These are phyloP conservation scores for Hydra vulgaris DNA, from an alignment of 30 jellyfish, hydroid and myxozoan genomes.

Conservation along the genomic window DNA sequence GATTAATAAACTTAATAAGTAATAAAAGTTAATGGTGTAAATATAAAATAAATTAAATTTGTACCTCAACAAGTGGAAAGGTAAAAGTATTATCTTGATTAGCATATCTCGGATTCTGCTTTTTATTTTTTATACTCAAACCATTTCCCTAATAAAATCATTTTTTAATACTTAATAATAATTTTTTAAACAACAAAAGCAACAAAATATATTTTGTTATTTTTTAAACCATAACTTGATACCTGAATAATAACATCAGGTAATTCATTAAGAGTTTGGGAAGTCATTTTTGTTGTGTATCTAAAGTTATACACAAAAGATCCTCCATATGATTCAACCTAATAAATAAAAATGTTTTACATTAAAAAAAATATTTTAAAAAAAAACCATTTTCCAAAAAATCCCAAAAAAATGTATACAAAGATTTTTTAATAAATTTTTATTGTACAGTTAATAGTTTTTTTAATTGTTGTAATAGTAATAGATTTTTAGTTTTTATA, in stretches of 20 bases:
- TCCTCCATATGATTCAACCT: conserved; percentile 49
- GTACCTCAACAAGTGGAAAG: background rate
- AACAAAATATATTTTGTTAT: background rate
- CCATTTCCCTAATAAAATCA: conserved; percentile 8
- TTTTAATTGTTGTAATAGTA: too few species aligned
- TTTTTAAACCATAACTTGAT: background rate
- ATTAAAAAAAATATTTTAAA: background rate
- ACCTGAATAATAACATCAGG: conserved; percentile 34
- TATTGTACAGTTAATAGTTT: too few species aligned
- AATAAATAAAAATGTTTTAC: background rate
- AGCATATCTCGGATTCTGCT: background rate
- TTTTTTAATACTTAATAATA: too few species aligned
- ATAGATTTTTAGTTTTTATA: too few species aligned
- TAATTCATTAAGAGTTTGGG: conserved; percentile 27
- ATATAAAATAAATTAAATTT: too few species aligned
- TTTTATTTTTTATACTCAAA: conserved; percentile 4
- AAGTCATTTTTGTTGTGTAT: conserved; percentile 13
- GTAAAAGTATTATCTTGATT: background rate
- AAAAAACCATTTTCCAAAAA: background rate
- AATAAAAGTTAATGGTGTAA: too few species aligned
- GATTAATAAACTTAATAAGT: too few species aligned
- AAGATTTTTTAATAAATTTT: too few species aligned
- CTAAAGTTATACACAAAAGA: conserved; percentile 9
- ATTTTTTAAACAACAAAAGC: too few species aligned
- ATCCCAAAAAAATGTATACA: too few species aligned